Evolutionary conservation across 2,113 vertebrate genomes (phyloP).

Genomic region (Chunga burmeisteri): DNA sequence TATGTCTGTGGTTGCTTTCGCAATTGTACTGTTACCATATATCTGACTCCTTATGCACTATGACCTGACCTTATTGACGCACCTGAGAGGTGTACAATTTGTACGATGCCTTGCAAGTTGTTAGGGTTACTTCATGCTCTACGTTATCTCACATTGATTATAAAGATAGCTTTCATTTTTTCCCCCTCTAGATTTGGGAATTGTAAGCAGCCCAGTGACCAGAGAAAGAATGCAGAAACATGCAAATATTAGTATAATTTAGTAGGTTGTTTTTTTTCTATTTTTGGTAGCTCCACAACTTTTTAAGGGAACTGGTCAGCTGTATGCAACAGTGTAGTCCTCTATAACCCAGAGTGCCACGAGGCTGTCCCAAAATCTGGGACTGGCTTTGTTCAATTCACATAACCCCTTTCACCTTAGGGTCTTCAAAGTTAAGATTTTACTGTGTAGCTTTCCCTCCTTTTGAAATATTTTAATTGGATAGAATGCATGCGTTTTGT

Average conservation of each 20-base stretch:
- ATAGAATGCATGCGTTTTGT: neutral
- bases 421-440: neutral
- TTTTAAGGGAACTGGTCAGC: neutral
- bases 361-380: neutral
- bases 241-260: neutral
- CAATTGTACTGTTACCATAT: neutral
- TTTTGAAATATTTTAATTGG: neutral
- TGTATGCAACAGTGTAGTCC: neutral
- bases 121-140: neutral
- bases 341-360: neutral
- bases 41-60: neutral
- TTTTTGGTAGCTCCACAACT: neutral
- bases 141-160: rapidly evolving
- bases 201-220: neutral
- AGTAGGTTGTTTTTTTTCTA: neutral
- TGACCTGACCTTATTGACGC: neutral
- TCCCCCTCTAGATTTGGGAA: neutral
- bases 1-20: neutral
- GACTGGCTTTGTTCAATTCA: neutral
- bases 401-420: neutral
- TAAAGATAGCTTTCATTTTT: neutral
- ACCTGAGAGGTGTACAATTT: neutral
- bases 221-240: neutral
- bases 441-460: neutral
- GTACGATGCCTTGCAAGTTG: neutral